A percentile compares a stretch with the other conserved stretches of the same genome.
Conservation (phyloP, 2,797 vertebrate species). For the Sarcophilus harrisii region DNA sequence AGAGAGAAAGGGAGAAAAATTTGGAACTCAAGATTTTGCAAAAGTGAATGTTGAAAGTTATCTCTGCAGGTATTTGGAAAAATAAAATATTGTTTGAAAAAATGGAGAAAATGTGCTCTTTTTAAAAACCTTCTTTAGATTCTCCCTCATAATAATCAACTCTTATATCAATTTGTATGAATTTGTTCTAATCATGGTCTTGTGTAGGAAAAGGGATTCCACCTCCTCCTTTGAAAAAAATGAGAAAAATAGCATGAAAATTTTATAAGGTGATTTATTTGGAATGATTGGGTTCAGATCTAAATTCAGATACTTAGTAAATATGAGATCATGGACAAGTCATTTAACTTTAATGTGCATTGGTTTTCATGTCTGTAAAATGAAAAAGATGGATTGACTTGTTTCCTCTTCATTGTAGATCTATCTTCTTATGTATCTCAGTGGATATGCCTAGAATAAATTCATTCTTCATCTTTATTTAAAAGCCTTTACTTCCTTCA, state of each 20-base stretch:
- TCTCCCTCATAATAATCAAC: slow-evolving; percentile 48
- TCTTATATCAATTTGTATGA: slow-evolving; percentile 64
- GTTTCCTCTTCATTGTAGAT: background rate
- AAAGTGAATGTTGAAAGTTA: no score
- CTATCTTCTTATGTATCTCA: background rate
- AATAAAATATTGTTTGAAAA: no score
- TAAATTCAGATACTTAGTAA: background rate
- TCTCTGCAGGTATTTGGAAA: no score
- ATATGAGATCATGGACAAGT: background rate
- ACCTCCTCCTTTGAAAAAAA: slow-evolving; percentile 29
- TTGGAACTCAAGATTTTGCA: no score
- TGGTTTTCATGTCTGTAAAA: background rate
- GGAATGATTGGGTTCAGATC: background rate
- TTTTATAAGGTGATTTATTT: background rate
- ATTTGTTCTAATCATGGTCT: slow-evolving; percentile 53
- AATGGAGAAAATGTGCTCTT: background rate
- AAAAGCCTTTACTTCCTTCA: background rate
- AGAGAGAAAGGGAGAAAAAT: no score
- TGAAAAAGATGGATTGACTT: background rate
- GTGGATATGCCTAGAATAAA: background rate
- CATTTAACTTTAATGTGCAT: background rate
- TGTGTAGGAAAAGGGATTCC: slow-evolving; percentile 39
- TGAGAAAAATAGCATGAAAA: background rate
- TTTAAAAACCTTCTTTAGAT: slow-evolving; percentile 40
- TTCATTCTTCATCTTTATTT: background rate